Base-by-base conservation (phyloP, 2,113 vertebrate species). In the Erinaceus europaeus region DNA sequence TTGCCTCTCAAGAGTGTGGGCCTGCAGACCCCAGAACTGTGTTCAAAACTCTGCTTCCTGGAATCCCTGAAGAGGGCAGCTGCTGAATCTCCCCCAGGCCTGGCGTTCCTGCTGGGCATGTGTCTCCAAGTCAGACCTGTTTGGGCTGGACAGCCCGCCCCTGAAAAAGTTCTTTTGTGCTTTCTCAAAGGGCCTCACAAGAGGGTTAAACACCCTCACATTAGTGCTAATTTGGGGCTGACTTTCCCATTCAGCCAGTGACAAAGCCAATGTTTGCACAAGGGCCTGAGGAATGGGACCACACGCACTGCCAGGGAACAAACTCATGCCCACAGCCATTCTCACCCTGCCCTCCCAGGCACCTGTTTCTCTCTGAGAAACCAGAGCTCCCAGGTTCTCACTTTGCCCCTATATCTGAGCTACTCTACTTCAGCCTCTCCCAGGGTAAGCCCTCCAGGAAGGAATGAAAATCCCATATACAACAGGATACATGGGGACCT, bases 221-320 rank as follows among this genome's bases (percentile, higher is more conserved):
- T 94, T 94, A 94, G 87, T 61, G 87, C 85, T 96, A 94, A 96
- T 94, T 95, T 92, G 87, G 92, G 92, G 72, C 89, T 93, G 89
- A 89, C 93, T 95, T 90, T 90, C 91, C 93, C 44, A 93, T 94
- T 96, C 87, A 94, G 89, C 57, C 71, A 2, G 69, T 46, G 88
- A 95, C 94, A 94, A 94, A 94, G 93, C 88, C 57, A 0, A 40
- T 95, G 93, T 95, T 95, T 94, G 93, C 85, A 92, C 92, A 93
- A 87, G 93, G 82, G 90, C 92, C 87, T 5, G 81, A 93, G 92
- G 93, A 87, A 92, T 62, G 83, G 92, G 95, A 94, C 94, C 95
- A 95, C 94, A 95, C 92, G 53, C 84, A 3, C 53, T 1, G 90
- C 57, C 68, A n/a, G 74, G 27, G 44, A 61, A 71, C 14, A 0